A percentile compares a stretch with the other conserved stretches of the same genome.
Evolutionary conservation across 2,113 vertebrate genomes (phyloP).

Genomic region (Aplodontia rufa): DNA sequence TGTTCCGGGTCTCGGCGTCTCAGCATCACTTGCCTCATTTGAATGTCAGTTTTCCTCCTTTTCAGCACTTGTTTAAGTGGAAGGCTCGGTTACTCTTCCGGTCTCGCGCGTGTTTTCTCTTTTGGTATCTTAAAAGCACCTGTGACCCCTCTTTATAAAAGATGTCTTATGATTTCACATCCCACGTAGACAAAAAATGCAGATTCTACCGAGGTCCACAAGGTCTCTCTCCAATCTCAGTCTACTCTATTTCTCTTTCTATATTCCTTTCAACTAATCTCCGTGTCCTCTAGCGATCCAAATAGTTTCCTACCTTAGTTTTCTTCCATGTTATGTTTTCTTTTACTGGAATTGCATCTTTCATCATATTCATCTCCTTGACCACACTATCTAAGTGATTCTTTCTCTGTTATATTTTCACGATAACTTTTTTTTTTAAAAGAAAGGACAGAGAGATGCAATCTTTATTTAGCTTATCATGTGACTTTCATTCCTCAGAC

Average conservation of each 20-base stretch:
- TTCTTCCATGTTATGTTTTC: background rate
- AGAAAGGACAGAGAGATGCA: too few species aligned
- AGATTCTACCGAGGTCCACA: background rate
- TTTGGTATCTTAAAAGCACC: background rate
- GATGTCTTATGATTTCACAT: background rate
- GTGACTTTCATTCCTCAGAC: too few species aligned
- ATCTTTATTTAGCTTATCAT: too few species aligned
- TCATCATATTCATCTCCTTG: background rate
- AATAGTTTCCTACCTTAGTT: background rate
- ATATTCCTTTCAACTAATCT: background rate
- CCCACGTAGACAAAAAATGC: background rate
- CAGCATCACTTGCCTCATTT: background rate
- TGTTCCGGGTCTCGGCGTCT: background rate
- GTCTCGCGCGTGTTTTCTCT: background rate
- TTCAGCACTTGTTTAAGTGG: background rate
- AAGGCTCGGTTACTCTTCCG: background rate
- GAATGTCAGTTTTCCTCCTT: background rate
- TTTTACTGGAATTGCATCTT: background rate
- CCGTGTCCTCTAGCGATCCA: background rate
- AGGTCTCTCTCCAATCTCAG: background rate
- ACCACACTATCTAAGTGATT: background rate
- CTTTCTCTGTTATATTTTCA: background rate
- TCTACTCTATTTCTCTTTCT: background rate
- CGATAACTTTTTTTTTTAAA: background rate
- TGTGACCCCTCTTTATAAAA: background rate